Evolutionary conservation across 2,113 vertebrate genomes (phyloP).

Genomic region (Zapornia atra): DNA sequence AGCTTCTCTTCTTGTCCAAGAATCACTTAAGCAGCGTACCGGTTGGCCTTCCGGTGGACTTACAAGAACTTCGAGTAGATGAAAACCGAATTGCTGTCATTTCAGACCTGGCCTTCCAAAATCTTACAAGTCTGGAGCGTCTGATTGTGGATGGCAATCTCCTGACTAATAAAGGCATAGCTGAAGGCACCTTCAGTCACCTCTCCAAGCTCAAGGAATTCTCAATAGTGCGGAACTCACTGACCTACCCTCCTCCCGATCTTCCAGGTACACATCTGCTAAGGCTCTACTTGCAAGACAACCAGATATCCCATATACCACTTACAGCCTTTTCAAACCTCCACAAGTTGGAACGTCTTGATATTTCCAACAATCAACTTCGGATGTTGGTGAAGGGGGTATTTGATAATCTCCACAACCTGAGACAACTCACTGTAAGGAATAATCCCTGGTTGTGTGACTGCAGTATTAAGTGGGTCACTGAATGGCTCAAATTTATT

Average conservation of each 20-base stretch:
- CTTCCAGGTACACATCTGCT: slow-evolving; percentile 87
- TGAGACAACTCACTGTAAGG: slow-evolving; percentile 89
- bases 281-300: slow-evolving; percentile 93
- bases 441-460: slow-evolving; percentile 96
- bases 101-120: slow-evolving; percentile 93
- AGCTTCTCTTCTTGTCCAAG: slow-evolving; percentile 95
- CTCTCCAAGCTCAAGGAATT: slow-evolving; percentile 90
- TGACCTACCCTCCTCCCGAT: slow-evolving; percentile 88
- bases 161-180: slow-evolving; percentile 92
- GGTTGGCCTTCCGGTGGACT: slow-evolving; percentile 89
- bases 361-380: slow-evolving; percentile 94
- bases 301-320: slow-evolving; percentile 94
- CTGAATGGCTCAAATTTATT: slow-evolving; percentile 93
- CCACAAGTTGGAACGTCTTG: slow-evolving; percentile 89
- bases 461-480: slow-evolving; percentile 96
- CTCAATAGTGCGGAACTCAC: slow-evolving; percentile 92
- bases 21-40: slow-evolving; percentile 97
- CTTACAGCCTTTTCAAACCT: slow-evolving; percentile 88
- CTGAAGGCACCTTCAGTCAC: slow-evolving; percentile 91
- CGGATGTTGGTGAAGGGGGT: slow-evolving; percentile 88
- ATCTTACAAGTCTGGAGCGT: slow-evolving; percentile 91
- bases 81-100: slow-evolving; percentile 95
- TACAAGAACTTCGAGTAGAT: slow-evolving; percentile 93
- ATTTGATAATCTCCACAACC: slow-evolving; percentile 88
- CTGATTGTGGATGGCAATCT: slow-evolving; percentile 95